Evolutionary conservation across 1,140 invertebrate genomes (phyloP), one percentile per base, ranked within the genome.

Genomic region (Heliconius himera): DNA sequence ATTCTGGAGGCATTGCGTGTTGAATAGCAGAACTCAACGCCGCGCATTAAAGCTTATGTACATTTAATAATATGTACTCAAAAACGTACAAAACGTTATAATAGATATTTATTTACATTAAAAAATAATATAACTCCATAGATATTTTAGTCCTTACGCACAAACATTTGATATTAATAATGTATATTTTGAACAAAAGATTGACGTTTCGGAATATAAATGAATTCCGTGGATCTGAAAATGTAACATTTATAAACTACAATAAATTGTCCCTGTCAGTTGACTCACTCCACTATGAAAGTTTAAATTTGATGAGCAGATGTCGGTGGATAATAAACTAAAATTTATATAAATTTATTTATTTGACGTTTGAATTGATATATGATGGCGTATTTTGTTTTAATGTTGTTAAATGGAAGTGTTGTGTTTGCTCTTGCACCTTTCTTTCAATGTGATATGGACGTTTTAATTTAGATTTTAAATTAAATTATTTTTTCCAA

Each of bases 231-330:
- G 70, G 41, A 46, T 80, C 84, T 89, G 88, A 83, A 90, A 89
- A 85, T 89, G 88, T 72, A 66, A 92, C 90, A 90, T 87, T 88
- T 88, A 87, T 90, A 88, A 90, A 85, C 86, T 79, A 85, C 87
- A 91, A 87, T 88, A 84, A 84, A 88, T 90, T 90, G 86, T 87
- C 85, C 85, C 60, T 81, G 80, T 81, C 80, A 81, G 85, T 90
- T 91, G 89, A 91, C 89, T 90, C 90, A 91, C 83, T 89, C 84
- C 83, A 85, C 87, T 87, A 89, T 89, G 87, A 86, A 91, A 90
- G 89, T 89, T 88, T 88, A 87, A 90, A 92, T 91, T 91, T 90
- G 88, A 89, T 91, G 86, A 88, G 87, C 46, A 73, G 70, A 76
- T 41, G 49, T 36, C 70, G 56, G 74, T 76, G 33, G 71, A 78